These are phyloP conservation scores for Alcis repandata DNA, from an alignment of 2,888 invertebrate species.

Conservation along the genomic window DNA sequence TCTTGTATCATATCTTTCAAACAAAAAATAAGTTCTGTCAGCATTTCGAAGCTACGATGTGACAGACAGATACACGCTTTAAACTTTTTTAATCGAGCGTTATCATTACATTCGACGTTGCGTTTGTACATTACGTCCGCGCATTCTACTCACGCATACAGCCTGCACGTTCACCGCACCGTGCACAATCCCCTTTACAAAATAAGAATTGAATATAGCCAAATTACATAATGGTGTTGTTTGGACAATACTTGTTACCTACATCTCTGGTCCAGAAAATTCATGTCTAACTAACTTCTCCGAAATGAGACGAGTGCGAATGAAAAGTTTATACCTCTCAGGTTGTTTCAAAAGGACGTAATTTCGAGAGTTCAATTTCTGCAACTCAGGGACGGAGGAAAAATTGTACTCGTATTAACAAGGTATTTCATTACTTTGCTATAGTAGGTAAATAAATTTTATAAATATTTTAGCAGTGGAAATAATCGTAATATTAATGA, in stretches of 20 bases:
- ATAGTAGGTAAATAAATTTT: too few relatives aligned
- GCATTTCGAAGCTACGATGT: too few relatives aligned
- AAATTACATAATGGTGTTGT: conserved; percentile 10
- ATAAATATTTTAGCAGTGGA: too few relatives aligned
- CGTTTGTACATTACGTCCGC: too few relatives aligned
- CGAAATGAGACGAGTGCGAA: conserved; percentile 5
- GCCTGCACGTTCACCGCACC: neutral
- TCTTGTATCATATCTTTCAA: too few relatives aligned
- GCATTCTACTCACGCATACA: too few relatives aligned
- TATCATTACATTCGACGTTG: too few relatives aligned
- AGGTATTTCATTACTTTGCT: too few relatives aligned
- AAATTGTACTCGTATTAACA: neutral
- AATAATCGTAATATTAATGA: too few relatives aligned
- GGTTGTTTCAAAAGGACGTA: conserved; percentile 5
- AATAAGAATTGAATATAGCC: neutral
- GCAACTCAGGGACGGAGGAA: neutral
- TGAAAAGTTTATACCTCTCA: conserved; percentile 16
- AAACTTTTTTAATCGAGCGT: too few relatives aligned
- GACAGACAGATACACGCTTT: too few relatives aligned
- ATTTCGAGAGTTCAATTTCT: conserved; percentile 4
- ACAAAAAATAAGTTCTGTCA: too few relatives aligned
- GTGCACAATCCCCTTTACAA: conserved; percentile 1
- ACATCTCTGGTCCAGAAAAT: neutral
- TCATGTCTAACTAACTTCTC: neutral
- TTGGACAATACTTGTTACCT: neutral